A percentile compares a stretch with the other conserved stretches of the same genome.
These are phyloP conservation scores for Nansenia antarctica DNA, from an alignment of 2,113 vertebrate species.

Conservation along the genomic window DNA sequence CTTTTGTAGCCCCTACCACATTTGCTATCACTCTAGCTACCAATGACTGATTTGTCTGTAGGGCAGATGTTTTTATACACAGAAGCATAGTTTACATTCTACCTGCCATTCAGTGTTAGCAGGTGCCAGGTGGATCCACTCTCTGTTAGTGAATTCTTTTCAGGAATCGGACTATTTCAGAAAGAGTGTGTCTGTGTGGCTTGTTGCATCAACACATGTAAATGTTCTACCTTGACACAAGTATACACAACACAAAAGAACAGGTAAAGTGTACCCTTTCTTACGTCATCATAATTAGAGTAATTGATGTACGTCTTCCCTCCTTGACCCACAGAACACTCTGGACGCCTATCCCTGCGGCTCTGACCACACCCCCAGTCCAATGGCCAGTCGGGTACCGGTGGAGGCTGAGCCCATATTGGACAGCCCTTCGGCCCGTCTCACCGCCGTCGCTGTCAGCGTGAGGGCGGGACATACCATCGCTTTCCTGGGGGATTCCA, in stretches of 20 bases:
- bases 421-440: constrained; percentile 83
- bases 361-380: constrained; percentile 96
- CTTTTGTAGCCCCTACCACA: background rate
- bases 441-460: constrained; percentile 90
- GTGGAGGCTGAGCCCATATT: constrained; percentile 83
- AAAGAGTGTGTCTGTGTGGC: background rate
- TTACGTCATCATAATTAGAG: background rate
- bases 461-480: constrained; percentile 85
- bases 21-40: background rate
- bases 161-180: background rate
- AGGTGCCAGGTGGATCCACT: no score
- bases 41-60: background rate
- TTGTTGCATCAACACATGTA: background rate
- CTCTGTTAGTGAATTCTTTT: no score
- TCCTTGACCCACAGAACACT: constrained; percentile 79
- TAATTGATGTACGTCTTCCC: background rate
- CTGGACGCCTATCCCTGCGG: constrained; percentile 94
- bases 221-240: background rate
- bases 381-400: constrained; percentile 88
- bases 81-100: background rate
- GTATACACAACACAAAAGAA: no score
- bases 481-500: constrained; percentile 92
- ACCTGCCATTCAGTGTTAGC: no score
- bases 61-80: background rate
- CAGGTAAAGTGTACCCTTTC: background rate